Percentiles rank a stretch among this genome's conserved stretches.
phyloP scores from a whole-genome alignment of 2,797 vertebrate genomes.

The Atherinosoma microstoma region DNA sequence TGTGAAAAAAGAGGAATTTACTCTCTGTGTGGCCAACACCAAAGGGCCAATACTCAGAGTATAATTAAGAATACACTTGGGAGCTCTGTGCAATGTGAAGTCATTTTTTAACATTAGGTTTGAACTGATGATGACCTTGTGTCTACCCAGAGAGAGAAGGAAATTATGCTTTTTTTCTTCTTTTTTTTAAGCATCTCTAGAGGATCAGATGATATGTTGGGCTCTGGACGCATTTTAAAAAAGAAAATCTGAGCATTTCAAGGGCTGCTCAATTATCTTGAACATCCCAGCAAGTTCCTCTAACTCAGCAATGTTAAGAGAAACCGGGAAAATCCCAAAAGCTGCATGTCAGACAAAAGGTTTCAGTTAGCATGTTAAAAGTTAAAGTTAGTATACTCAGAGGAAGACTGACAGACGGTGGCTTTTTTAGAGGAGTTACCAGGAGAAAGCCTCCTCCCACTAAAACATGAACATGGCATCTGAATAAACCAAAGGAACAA shows the following conservation, averaged over 20 bases:
- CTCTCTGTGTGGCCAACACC: constrained; percentile 18
- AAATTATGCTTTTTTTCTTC: not conserved
- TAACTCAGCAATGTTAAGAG: not conserved
- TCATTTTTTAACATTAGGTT: constrained; percentile 19
- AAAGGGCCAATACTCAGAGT: constrained; percentile 26
- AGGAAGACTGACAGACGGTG: not conserved
- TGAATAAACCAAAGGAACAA: too few species aligned
- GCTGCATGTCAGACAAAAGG: too few species aligned
- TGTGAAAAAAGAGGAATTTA: not conserved
- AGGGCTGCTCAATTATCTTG: too few species aligned
- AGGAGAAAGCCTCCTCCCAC: too few species aligned
- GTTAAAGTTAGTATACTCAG: not conserved
- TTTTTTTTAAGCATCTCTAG: not conserved
- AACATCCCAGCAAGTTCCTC: too few species aligned
- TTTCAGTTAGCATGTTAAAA: not conserved
- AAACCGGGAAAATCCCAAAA: not conserved
- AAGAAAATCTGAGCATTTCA: not conserved
- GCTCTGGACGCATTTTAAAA: not conserved
- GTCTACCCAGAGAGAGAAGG: not conserved
- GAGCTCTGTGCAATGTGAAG: constrained; percentile 13
- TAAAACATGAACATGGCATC: too few species aligned
- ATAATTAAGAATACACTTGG: constrained; percentile 37
- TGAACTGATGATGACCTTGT: constrained; percentile 24
- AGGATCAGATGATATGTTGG: not conserved
- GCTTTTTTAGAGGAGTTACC: too few species aligned